Conservation (phyloP, 2,888 invertebrate genomes). For the Smittia sp. region DNA sequence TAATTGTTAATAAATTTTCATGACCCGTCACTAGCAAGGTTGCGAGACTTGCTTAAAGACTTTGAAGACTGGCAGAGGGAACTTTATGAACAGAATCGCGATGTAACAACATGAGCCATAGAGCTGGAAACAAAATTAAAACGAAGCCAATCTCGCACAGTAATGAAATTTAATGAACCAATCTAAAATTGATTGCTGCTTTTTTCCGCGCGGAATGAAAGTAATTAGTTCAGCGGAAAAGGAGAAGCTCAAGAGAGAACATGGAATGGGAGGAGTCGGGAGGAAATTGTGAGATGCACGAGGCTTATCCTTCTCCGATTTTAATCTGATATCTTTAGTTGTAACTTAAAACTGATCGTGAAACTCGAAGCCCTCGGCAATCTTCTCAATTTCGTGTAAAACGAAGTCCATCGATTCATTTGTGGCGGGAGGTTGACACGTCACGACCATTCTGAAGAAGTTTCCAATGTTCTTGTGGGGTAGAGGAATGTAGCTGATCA, state of each 20-base stretch:
- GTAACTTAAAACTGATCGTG: slow-evolving; percentile 20
- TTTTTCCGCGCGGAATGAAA: slow-evolving; percentile 11
- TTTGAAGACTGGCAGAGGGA: too few relatives aligned
- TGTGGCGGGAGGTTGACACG: slow-evolving; percentile 66
- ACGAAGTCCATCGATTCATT: slow-evolving; percentile 61
- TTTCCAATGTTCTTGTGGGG: slow-evolving; percentile 62
- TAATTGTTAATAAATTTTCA: too few relatives aligned
- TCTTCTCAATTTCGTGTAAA: slow-evolving; percentile 62
- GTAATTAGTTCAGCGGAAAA: neutral
- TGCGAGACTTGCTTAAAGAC: too few relatives aligned
- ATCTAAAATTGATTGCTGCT: slow-evolving; percentile 38
- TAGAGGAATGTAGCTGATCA: slow-evolving; percentile 76
- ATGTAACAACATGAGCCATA: too few relatives aligned
- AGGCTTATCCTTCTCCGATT: too few relatives aligned
- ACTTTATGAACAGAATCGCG: too few relatives aligned
- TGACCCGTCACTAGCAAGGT: too few relatives aligned
- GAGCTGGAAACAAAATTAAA: neutral
- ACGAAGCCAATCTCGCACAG: slow-evolving; percentile 32
- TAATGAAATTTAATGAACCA: slow-evolving; percentile 40
- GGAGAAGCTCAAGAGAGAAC: neutral
- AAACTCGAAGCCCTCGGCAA: slow-evolving; percentile 54
- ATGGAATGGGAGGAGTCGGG: neutral
- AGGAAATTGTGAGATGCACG: too few relatives aligned
- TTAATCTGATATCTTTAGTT: too few relatives aligned
- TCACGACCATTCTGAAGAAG: slow-evolving; percentile 73